Conservation (phyloP, 2,888 invertebrate genomes). For the Gymnoscelis rufifasciata region DNA sequence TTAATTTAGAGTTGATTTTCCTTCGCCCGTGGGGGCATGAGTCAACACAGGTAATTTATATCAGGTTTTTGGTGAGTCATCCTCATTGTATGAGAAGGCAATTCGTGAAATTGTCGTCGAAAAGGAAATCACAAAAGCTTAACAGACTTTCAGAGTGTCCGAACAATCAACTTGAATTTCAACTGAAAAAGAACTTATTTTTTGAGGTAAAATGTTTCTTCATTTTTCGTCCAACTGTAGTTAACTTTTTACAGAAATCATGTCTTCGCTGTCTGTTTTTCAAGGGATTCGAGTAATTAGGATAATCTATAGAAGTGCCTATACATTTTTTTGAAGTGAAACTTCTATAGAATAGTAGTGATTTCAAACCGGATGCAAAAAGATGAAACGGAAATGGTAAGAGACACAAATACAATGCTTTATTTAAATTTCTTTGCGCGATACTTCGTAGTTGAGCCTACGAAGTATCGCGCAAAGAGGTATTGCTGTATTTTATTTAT, state of each 20-base stretch:
- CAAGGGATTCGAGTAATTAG: background rate
- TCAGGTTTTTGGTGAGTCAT: constrained; percentile 23
- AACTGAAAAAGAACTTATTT: constrained; percentile 1
- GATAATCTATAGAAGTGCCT: too few relatives aligned
- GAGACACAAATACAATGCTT: too few relatives aligned
- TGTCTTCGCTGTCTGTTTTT: background rate
- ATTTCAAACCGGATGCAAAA: too few relatives aligned
- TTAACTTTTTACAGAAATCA: background rate
- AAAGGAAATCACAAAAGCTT: constrained; percentile 9
- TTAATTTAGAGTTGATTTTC: constrained; percentile 9
- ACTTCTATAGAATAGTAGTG: too few relatives aligned
- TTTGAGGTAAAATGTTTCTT: background rate
- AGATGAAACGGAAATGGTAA: too few relatives aligned
- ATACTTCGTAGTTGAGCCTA: too few relatives aligned
- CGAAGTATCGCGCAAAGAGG: too few relatives aligned
- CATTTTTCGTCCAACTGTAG: background rate
- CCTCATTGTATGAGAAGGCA: constrained; percentile 22
- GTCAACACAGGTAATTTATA: constrained; percentile 26
- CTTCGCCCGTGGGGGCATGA: constrained; percentile 19
- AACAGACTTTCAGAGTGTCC: constrained; percentile 3
- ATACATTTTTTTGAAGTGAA: too few relatives aligned
- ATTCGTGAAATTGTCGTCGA: constrained; percentile 23
- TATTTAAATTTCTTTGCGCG: too few relatives aligned
- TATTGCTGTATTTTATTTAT: too few relatives aligned
- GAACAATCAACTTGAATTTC: constrained; percentile 1